Evolutionary conservation across 2,888 invertebrate species (phyloP), one percentile per base, ranked within the genome.

Genomic region (Thymelicus lineola): DNA sequence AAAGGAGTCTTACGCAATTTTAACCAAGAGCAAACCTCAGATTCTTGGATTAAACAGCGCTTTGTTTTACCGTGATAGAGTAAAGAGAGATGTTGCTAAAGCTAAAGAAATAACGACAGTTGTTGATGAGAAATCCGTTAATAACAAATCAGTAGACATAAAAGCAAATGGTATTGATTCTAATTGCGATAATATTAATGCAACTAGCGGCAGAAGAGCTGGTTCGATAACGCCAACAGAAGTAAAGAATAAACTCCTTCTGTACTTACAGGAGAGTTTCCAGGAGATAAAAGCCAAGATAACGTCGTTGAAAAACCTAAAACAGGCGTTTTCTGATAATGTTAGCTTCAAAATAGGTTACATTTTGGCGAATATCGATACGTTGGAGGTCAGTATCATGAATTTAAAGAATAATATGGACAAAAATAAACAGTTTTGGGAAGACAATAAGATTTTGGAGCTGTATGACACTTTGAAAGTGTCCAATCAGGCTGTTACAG

Each of bases 301-400:
- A 0, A 67, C 66, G 14, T 75, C 82, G 0, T 58, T 86, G 0
- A 73, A 73, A 4, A 63, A 74, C 7, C 59, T 82, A 0, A 85
- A 83, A 65, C 66, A 77, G 0, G 65, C 74, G 0, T 79, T 83
- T 7, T 70, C 71, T 0, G 74, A 79, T 0, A 73, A 80, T 0
- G 73, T 79, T 4, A 72, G 76, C 3, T 87, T 79, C 42, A 81
- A 74, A 71, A 79, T 86, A 0, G 88, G 88, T 0, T 88, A 87
- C 35, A 79, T 87, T 0, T 70, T 84, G 2, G 83, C 86, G 0
- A 86, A 82, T 46, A 72, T 88, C 0, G 87, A 88, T n/a, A 81
- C 81, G 0, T 73, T 87, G 14, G 76, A 80, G 4, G 72, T 78
- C 0, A 84, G 81, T 74, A 73, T 87, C 59, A 75, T 70, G 0